Percentiles rank a stretch among this genome's conserved stretches.
Conservation (phyloP, 2,797 vertebrate species). For the Microctenopoma stevenorrisi region DNA sequence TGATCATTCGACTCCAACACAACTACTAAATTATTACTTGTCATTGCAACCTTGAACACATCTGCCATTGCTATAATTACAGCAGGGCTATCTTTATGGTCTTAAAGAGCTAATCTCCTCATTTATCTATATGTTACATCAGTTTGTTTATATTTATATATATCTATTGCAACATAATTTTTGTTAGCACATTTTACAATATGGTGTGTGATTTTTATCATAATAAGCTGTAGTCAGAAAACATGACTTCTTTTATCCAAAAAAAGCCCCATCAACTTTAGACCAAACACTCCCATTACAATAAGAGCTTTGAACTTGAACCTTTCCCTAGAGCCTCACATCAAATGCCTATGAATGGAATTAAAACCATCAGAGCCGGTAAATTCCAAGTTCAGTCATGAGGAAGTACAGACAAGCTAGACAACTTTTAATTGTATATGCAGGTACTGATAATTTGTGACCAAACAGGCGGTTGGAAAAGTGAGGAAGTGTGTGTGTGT, state of each 20-base stretch:
- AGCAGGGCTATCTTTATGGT: constrained; percentile 11
- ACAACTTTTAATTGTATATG: too few species aligned
- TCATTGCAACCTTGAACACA: neutral
- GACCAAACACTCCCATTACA: neutral
- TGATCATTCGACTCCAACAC: neutral
- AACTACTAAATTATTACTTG: neutral
- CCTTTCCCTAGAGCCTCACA: neutral
- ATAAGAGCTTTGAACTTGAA: neutral
- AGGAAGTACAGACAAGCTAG: too few species aligned
- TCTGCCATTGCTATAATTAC: neutral
- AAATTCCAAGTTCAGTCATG: neutral
- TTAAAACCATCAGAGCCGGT: neutral
- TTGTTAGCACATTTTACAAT: neutral
- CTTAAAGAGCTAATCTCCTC: neutral
- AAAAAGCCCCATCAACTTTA: rapidly evolving
- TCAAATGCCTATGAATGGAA: neutral
- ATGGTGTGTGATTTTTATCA: neutral
- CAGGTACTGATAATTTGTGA: too few species aligned
- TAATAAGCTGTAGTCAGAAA: neutral
- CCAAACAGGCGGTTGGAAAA: too few species aligned
- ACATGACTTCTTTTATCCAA: neutral
- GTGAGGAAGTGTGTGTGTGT: too few species aligned
- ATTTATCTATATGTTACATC: neutral
- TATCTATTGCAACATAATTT: neutral
- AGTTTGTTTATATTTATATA: neutral